Base-by-base conservation (phyloP, 2,797 vertebrate species). In the Tapirus indicus region DNA sequence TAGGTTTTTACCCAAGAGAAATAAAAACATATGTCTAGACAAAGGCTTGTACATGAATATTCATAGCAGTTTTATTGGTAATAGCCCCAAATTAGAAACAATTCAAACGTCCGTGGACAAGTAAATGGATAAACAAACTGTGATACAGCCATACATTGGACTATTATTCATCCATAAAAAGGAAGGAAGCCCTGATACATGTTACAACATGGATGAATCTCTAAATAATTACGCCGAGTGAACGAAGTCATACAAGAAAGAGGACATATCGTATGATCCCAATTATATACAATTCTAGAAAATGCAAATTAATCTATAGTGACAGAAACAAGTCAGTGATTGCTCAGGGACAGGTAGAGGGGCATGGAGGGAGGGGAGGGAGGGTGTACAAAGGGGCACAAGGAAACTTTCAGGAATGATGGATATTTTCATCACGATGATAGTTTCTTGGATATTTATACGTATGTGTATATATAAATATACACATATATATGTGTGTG, bases 181-280 rank as follows among this genome's bases (percentile, higher is more conserved):
- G 47, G 60, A 88, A 75, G 25, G 13, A 49, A 32, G 13, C 60
- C n/a, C n/a, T 72, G 47, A 66, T 56, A 72, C 2, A 66, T 12
- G 54, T 16, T 54, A 44, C 23, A 72, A 84, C 27, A 62, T 18
- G 4, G 29, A 41, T 69, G 35, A 95, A 84, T 93, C 68, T 95
- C 72, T 83, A 75, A 85, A 94, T 49, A 83, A 90, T 60, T 56
- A 52, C n/a, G 18, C 69, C 82, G 49, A 93, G 17, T 78, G 29
- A 68, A 97, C 92, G 62, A 89, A 93, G 41, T 11, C 80, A 88
- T 32, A 88, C 21, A 82, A 60, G 21, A 71, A 93, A 69, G 14
- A 86, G 10, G 11, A 29, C 25, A 47, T 25, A 47, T 9, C 49
- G 10, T 21, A 87, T 7, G 18, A 89, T 64, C 44, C 11, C n/a